Conservation (phyloP, 1,140 invertebrate genomes). For the Heliconius eleuchia region DNA sequence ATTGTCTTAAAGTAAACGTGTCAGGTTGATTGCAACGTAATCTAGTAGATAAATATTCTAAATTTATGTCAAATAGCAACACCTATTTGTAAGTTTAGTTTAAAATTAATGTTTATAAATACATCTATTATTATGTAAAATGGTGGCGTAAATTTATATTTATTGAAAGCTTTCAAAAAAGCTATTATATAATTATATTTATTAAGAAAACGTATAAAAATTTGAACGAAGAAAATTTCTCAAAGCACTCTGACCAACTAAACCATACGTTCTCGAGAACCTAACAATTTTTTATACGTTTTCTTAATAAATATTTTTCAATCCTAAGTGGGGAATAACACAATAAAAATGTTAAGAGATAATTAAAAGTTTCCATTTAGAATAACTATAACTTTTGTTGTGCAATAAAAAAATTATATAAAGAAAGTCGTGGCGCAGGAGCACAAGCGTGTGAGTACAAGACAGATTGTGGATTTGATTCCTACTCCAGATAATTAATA, state of each 20-base stretch:
- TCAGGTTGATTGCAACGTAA: constrained; percentile 22
- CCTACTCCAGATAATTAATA: no score
- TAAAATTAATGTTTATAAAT: constrained; percentile 15
- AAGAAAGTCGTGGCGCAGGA: not conserved
- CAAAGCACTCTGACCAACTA: no score
- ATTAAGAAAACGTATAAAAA: no score
- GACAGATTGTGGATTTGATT: not conserved
- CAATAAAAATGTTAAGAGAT: no score
- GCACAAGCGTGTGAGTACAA: not conserved
- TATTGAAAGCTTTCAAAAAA: not conserved
- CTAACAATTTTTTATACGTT: no score
- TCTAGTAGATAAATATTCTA: constrained; percentile 23
- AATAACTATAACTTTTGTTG: not conserved
- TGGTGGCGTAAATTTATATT: not conserved
- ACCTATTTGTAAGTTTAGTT: constrained; percentile 32
- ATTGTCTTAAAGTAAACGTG: constrained; percentile 27
- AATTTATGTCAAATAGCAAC: constrained; percentile 32
- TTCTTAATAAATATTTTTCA: no score
- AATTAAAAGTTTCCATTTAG: not conserved
- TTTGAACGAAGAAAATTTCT: no score
- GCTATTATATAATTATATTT: not conserved
- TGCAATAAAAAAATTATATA: no score
- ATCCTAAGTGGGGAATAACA: no score
- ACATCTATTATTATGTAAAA: not conserved
- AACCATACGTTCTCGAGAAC: no score